Evolutionary conservation across 53 echinoderm and acorn worm genomes (phyloP), one percentile per base, ranked within the genome.

Genomic region (Henricia sp.): DNA sequence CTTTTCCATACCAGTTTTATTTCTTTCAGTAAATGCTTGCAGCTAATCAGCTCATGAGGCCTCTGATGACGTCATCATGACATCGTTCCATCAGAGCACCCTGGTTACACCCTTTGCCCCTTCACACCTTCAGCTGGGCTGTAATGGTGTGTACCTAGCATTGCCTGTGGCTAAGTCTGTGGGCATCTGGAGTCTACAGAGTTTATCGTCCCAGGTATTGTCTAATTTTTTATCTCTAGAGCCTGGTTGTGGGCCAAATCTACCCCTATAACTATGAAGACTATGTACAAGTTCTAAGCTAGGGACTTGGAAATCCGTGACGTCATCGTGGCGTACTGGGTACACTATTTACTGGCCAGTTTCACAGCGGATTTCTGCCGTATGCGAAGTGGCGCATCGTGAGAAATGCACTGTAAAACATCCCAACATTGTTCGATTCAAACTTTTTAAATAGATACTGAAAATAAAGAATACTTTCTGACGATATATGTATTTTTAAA

Each of bases 161-260:
- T 54, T 88, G 43, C 95, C 95, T 2, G 73, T 85, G 26, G 89
- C 75, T 17, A 93, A 93, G 77, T 72, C 91, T 6, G 86, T 93
- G 20, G 95, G 93, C 6, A 67, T 95, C 0, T 95, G 95, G 95
- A 93, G 93, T 68, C 64, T 95, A 29, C 93, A 93, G 64, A 91
- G 91, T 39, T 42, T 92, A 12, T 38, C 77, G 3, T 95, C 95
- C 32, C 85, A 88, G 93, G 95, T 95, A 73, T 11, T 60, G 33
- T 34, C 62, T 32, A 60, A 2, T 14, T 2, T 1, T 33, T 29
- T 2, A 13, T 60, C 3, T 34, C 30, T 1, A 33, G 1, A 32
- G 6, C 3, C 14, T 4, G 12, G 33, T 44, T 13, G 6, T 13
- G 44, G 44, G 44, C 44, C 44, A 60, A 60, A 32, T 11, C 16